Base-by-base conservation (phyloP, 1,140 invertebrate species). In the Tribolium castaneum region DNA sequence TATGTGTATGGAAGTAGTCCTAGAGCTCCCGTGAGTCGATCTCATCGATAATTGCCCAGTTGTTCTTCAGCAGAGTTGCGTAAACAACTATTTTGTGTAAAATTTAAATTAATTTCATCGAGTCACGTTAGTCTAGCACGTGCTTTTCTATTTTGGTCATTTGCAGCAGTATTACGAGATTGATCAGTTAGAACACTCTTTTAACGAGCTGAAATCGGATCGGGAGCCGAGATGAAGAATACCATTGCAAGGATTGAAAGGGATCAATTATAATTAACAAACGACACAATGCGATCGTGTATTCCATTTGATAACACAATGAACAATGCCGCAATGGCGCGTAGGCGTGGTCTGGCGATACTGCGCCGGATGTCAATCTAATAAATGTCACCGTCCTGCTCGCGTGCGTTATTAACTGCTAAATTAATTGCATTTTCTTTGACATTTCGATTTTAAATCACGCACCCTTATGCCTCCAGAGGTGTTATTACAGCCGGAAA, bases 401-500 rank as follows among this genome's bases (percentile, higher is more conserved):
- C 62, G 79, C 79, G 79, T 80, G 79, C 71, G 79, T 80, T 78
- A 78, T 78, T 80, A 80, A 78, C 70, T 78, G 71, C 76, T 71
- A 75, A 80, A 80, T 80, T 80, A 80, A 80, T 80, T 80, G 79
- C 79, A 71, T 78, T 80, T 80, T 78, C 79, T 80, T 78, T 76
- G 70, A 54, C 70, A 75, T 75, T 80, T 75, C 76, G 70, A 78
- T 78, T 80, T 71, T 50, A 78, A 80, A 80, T 80, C 79, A 80
- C 79, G 79, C 79, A 80, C 79, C 25, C 49, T 59, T 22, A 75
- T 59, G 56, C 16, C 35, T 39, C 34, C 71, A 73, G 71, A 54
- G 49, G 71, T 52, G 71, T 73, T 54, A 73, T 54, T 73, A 54
- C 34, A 52, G 14, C 34, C 30, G 71, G 19, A 45, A 45, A 45